Evolutionary conservation across 1,140 invertebrate species (phyloP), one percentile per base, ranked within the genome.

Genomic region (Aphaenogaster ashmeadi): DNA sequence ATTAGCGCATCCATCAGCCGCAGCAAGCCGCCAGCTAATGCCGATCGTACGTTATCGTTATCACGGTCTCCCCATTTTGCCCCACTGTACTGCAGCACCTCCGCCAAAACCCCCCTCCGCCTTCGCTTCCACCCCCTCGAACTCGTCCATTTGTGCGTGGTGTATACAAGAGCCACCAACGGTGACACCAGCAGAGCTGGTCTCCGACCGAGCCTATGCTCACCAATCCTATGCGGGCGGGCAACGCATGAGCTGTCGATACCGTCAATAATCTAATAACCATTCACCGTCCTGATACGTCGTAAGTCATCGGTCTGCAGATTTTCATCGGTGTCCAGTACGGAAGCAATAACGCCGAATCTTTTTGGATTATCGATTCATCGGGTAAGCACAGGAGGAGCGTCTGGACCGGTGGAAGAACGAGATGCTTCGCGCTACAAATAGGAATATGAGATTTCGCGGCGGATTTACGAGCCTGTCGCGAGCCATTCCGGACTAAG

Each of bases 41-140:
- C 94, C 94, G 94, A 95, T 95, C 95, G 95, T 95, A 95, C 94
- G 94, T 95, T 95, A 95, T 95, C 95, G 95, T 95, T 95, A 95
- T 95, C 95, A 93, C 91, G 88, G 87, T 88, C 90, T 92, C 91
- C 91, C 93, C 92, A 92, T 93, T 92, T 93, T 93, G 91, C 92
- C 90, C 88, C 72, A 91, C 80, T 74, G 67, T 83, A 83, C 78
- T 75, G 80, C 77, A 81, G 50, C 81, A 69, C 71, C 89, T 89
- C 84, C 89, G 79, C 80, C 64, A 69, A 69, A 47, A 69, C 79
- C 88, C 44, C 33, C 33, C 71, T 33, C 47, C 77, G 58, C 33
- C 78, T 50, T 66, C 64, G 69, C 80, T 47, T 4, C n/a, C 52
- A 78, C 54, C 74, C 86, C 27, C 52, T 64, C 56, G 77, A 88